Evolutionary conservation across 1,140 invertebrate species (phyloP), one percentile per base, ranked within the genome.

Genomic region (Planococcus citri): DNA sequence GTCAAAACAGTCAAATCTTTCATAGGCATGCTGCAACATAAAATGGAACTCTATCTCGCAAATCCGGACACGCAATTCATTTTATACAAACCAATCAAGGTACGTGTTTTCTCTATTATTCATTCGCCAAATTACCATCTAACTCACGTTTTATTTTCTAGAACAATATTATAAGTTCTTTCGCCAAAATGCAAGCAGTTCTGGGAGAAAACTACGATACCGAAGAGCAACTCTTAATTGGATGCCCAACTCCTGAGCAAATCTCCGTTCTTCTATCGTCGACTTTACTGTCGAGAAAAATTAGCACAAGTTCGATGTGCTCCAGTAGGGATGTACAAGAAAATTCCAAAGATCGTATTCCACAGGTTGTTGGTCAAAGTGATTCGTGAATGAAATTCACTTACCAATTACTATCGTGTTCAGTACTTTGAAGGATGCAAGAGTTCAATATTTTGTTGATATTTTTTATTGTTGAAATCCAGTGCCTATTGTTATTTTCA

Each of bases 21-120:
- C 73, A 80, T 96, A 25, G 87, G 91, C 0, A 82, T 82, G 2
- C 79, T 97, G 2, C 91, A 95, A 74, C 83, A 88, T 0, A 90
- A 88, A 6, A 94, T 98, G 92, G 88, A 93, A 73, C 81, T 98
- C 0, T 98, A 98, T 79, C 80, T 98, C 20, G 91, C 94, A n/a
- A 98, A 97, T 80, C 86, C 87, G 73, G 95, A 97, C 79, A 98
- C 95, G 0, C 94, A 98, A 78, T 93, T 92, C 74, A 97, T 97
- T 76, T 82, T 98, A 0, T 96, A 97, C 75, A 84, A 93, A 70
- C 95, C 94, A 6, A 90, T 97, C 33, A 89, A 91, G 76, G 88
- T 91, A 78, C 79, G 79, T 27, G 29, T 38, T 22, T 61, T n/a
- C 38, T 70, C 61, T n/a, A n/a, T n/a, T n/a, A n/a, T n/a, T n/a